Conservation (phyloP, 2,113 vertebrate genomes). For the Hemiprocne comata region DNA sequence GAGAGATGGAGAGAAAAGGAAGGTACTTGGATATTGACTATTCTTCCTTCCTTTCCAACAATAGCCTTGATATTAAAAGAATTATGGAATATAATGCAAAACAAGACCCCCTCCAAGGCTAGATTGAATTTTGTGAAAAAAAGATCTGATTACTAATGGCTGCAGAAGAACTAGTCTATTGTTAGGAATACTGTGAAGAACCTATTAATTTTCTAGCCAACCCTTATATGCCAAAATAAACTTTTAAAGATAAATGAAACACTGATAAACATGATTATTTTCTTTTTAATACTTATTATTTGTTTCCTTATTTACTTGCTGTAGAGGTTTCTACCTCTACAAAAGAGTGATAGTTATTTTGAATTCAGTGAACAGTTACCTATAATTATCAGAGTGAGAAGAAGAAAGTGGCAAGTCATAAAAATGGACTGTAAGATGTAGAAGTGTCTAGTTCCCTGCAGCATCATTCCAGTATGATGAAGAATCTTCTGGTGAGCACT, state of each 20-base stretch:
- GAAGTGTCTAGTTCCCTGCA: background rate
- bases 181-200: background rate
- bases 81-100: fast-evolving
- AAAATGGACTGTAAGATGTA: background rate
- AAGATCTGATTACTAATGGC: background rate
- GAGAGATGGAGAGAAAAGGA: background rate
- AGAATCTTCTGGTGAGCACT: background rate
- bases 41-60: background rate
- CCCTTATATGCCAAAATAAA: background rate
- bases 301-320: background rate
- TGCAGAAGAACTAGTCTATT: background rate
- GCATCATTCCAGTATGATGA: background rate
- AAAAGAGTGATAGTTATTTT: background rate
- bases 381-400: background rate
- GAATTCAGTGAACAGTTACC: background rate
- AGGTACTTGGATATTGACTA: background rate
- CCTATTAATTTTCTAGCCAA: background rate
- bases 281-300: background rate
- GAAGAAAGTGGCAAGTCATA: background rate
- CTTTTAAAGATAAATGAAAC: background rate
- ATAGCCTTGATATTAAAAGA: background rate
- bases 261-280: background rate
- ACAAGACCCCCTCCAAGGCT: background rate
- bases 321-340: background rate
- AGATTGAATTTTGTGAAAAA: background rate